These are phyloP conservation scores for Amphiura filiformis DNA, from an alignment of 35 echinoderm and acorn worm species.

Conservation along the genomic window DNA sequence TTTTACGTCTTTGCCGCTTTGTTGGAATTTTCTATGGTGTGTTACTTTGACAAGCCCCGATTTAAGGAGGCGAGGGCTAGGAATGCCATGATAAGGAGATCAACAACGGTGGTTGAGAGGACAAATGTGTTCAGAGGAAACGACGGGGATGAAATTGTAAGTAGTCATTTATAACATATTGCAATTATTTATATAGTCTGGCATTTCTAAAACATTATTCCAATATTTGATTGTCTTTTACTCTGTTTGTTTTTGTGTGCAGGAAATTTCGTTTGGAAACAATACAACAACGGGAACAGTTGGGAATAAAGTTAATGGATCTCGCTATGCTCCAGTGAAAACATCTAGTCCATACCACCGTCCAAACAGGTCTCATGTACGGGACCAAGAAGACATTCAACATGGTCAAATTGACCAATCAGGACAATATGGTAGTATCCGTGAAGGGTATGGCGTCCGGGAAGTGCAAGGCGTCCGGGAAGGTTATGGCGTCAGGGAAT, in stretches of 20 bases:
- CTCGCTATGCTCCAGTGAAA: not conserved
- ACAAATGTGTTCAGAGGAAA: not conserved
- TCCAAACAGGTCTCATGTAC: not conserved
- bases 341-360: not conserved
- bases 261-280: not conserved
- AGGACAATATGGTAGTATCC: not conserved
- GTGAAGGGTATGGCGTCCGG: not conserved
- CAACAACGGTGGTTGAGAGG: not conserved
- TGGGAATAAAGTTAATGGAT: not conserved
- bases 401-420: not conserved
- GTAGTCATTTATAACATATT: too few species aligned
- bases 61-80: conserved; percentile 58
- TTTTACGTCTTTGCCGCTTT: conserved; percentile 87
- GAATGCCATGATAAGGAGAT: not conserved
- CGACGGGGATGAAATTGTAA: not conserved
- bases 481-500: not conserved
- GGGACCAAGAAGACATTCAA: not conserved
- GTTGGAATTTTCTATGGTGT: conserved; percentile 78
- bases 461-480: not conserved
- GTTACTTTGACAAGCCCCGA: conserved; percentile 65
- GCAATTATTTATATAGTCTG: too few species aligned
- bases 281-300: not conserved
- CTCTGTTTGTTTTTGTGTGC: too few species aligned
- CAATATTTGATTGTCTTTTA: too few species aligned
- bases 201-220: too few species aligned